Conservation (phyloP, 53 echinoderm and acorn worm species). For the Echinometra lucunter region DNA sequence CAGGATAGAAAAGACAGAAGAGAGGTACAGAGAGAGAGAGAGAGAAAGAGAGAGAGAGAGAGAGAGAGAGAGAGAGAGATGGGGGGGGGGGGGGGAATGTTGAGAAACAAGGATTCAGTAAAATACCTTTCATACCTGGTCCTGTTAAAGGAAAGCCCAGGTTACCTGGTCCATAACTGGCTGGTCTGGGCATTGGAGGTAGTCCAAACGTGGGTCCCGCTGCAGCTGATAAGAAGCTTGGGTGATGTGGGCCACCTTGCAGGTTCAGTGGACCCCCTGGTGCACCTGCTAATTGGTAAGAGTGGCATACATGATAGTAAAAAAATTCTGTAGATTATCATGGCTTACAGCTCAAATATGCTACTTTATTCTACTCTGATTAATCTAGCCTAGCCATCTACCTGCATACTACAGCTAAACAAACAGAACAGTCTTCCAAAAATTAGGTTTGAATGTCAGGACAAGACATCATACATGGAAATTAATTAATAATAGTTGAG, state of each 20-base stretch:
- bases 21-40: neutral
- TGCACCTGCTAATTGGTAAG: conserved; percentile 68
- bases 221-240: conserved; percentile 75
- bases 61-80: neutral
- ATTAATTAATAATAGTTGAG: neutral
- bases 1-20: neutral
- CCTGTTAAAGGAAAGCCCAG: conserved; percentile 82
- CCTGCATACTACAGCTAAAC: neutral
- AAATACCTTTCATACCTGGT: conserved; percentile 72
- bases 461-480: too few relatives aligned
- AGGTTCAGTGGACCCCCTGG: conserved; percentile 82
- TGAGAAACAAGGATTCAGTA: neutral
- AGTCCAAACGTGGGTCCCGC: conserved; percentile 85
- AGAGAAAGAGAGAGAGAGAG: neutral
- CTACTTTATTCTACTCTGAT: neutral
- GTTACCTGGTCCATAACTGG: conserved; percentile 77
- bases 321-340: neutral
- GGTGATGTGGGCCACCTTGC: conserved; percentile 82
- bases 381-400: neutral
- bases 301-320: neutral
- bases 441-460: too few relatives aligned
- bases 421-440: too few relatives aligned
- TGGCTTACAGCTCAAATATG: neutral
- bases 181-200: conserved; percentile 88
- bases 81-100: neutral